Conservation (phyloP, 1,140 invertebrate species). For the Stegodyphus mimosarum region DNA sequence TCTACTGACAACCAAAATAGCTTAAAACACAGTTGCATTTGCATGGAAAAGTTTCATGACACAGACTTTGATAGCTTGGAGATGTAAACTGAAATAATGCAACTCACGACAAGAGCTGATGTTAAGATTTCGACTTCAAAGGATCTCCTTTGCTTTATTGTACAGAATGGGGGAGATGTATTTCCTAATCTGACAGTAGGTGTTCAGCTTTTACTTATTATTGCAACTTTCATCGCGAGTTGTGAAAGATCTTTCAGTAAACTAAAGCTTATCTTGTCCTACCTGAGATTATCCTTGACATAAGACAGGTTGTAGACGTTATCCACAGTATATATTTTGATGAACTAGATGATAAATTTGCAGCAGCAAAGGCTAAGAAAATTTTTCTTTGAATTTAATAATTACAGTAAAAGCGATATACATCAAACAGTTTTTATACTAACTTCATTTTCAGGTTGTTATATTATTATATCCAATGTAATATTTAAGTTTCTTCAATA, state of each 20-base stretch:
- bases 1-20: slow-evolving; percentile 26
- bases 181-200: not conserved
- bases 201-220: not conserved
- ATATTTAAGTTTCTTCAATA: not conserved
- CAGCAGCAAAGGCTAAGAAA: slow-evolving; percentile 42
- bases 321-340: slow-evolving; percentile 10
- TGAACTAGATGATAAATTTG: slow-evolving; percentile 35
- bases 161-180: not conserved
- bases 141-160: not conserved
- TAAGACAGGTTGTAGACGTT: slow-evolving; percentile 8
- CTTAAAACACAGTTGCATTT: not conserved
- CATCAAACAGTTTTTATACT: not conserved
- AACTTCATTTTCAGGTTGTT: not conserved
- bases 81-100: slow-evolving; percentile 24
- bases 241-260: slow-evolving; percentile 18
- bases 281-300: slow-evolving; percentile 15
- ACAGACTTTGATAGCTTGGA: slow-evolving; percentile 24
- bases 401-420: not conserved
- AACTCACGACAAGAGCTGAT: slow-evolving; percentile 15
- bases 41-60: slow-evolving; percentile 41
- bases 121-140: slow-evolving; percentile 1
- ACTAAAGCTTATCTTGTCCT: slow-evolving; percentile 31
- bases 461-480: not conserved
- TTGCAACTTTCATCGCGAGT: slow-evolving; percentile 33
- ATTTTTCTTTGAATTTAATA: slow-evolving; percentile 46